Evolutionary conservation across 2,888 invertebrate species (phyloP), one percentile per base, ranked within the genome.

Genomic region (Synanthedon vespiformis): DNA sequence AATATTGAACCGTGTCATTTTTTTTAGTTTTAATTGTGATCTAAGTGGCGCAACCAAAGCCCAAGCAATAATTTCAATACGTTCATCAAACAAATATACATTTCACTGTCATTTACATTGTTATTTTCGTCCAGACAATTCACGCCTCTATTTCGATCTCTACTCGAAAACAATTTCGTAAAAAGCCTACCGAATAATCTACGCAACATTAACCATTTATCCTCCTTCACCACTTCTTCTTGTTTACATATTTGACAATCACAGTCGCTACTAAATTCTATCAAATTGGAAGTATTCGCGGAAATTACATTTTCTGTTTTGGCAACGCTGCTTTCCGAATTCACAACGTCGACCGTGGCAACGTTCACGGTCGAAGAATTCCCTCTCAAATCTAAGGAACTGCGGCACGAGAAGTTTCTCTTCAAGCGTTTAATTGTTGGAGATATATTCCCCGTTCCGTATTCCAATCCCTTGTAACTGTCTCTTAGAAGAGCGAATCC

Each of bases 31-130:
- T 34, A 67, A 64, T 74, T 83, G 63, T 86, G 86, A 71, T 84
- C 84, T 57, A 77, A 71, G 73, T 86, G 86, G 61, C 88, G 74
- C 59, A 88, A 72, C 87, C 87, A 88, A 56, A 88, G 70, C 54
- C 86, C 87, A 57, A 88, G 63, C 67, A 88, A 65, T 62, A 87
- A 68, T 64, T 85, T 85, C 56, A 88, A 58, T 53, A 82, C 69
- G 59, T 83, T 73, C 65, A 82, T 70, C 55, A 86, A 56, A 66
- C 83, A 81, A 54, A 61, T 74, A 58, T 73, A 80, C 82, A 84
- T 84, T 68, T 84, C 85, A 48, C 65, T 69, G 14, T 80, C 78
- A 47, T 69, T 74, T 52, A 71, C 56, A 64, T 78, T 80, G 61
- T 77, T 82, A 65, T 79, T 80, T 54, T 80, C 80, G 57, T 84